Evolutionary conservation across 2,888 invertebrate genomes (phyloP), one percentile per base, ranked within the genome.

Genomic region (Hydrotaea diabolus): DNA sequence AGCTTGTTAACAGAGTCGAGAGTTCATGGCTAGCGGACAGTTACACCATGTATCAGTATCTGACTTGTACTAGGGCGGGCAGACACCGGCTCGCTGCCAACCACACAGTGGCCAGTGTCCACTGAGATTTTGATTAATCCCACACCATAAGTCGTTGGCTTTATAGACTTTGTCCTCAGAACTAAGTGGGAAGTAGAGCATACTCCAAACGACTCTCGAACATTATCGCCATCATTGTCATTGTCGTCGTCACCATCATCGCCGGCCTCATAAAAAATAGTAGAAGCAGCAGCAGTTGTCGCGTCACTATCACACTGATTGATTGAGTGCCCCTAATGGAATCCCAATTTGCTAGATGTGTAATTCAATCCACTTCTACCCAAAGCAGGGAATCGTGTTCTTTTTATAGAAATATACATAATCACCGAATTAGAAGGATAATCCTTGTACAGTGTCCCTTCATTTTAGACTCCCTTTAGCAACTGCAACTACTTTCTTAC

Each of bases 91-190:
- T 71, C 80, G 62, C 21, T 11, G 23, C 21, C 21, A 43, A 78
- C 82, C n/a, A n/a, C 78, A 75, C 75, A 82, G 57, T 78, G 75
- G 78, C 78, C 82, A 75, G 72, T 76, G 78, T 64, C 76, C 82
- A 83, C 75, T 83, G 82, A 79, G 79, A 83, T 79, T 82, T 82
- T 82, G 78, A 82, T 82, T 82, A 82, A 82, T 82, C 82, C 79
- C 79, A 83, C 79, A 83, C 79, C 72, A 83, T 79, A 62, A 83
- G 71, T 79, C 75, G 78, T 78, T 62, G 71, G 59, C 82, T 57
- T 75, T 78, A 75, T 78, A 75, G 75, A 82, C 62, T 79, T 79
- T 73, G 76, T 83, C 79, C 71, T 75, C 57, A 72, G 46, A 64
- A 55, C 79, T 76, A 43, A 36, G 36, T 57, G 23, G 36, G 57